These are phyloP conservation scores for Syrista parreyssii DNA, from an alignment of 2,888 invertebrate genomes.

Conservation along the genomic window DNA sequence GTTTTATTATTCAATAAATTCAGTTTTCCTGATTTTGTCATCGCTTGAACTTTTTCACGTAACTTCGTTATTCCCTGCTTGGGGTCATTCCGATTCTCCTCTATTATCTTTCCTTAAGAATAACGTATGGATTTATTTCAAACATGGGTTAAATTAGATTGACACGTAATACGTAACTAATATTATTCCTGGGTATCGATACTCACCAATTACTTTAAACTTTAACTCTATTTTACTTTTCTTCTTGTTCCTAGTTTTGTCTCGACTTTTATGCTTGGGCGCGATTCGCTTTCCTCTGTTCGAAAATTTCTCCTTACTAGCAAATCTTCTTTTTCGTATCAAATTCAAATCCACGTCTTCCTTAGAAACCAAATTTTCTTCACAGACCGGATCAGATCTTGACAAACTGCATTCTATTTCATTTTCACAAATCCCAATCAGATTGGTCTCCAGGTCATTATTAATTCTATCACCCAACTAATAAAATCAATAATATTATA, in stretches of 20 bases:
- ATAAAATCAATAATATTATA: slow-evolving; percentile 9
- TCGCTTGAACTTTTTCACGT: slow-evolving; percentile 41
- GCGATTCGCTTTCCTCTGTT: slow-evolving; percentile 42
- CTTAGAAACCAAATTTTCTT: slow-evolving; percentile 30
- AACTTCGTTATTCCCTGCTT: slow-evolving; percentile 45
- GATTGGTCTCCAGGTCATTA: slow-evolving; percentile 43
- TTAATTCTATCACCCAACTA: slow-evolving; percentile 56
- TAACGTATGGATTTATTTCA: not conserved
- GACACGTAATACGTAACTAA: not conserved
- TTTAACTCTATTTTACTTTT: slow-evolving; percentile 53
- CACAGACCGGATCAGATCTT: slow-evolving; percentile 42
- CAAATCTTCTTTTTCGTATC: not conserved
- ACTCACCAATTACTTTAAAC: slow-evolving; percentile 51
- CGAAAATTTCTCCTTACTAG: not conserved
- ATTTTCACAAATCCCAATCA: slow-evolving; percentile 50
- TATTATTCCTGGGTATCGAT: not conserved
- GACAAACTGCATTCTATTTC: slow-evolving; percentile 51
- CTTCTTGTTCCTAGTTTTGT: slow-evolving; percentile 25
- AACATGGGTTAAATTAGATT: not conserved
- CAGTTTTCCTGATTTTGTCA: slow-evolving; percentile 43
- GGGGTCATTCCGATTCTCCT: slow-evolving; percentile 47
- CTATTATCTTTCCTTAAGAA: slow-evolving; percentile 51
- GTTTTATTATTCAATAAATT: slow-evolving; percentile 46
- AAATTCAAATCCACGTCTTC: slow-evolving; percentile 7
- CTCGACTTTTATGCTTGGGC: slow-evolving; percentile 39